A percentile compares a stretch with the other conserved stretches of the same genome.
These are phyloP conservation scores for roundworm (Caenorhabditis elegans) DNA, from an alignment of 1,140 invertebrate genomes.

Conservation along the genomic window WBcel235 BX284602.5:14299501-14300000, in stretches of 20 bases:
- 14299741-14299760: conserved; percentile 77
- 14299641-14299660: neutral
- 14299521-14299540: neutral
- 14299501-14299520: neutral
- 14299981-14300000: conserved; percentile 68
- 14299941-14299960: conserved; percentile 90
- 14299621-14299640: too few relatives aligned
- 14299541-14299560: too few relatives aligned
- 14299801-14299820: conserved; percentile 75
- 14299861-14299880: conserved; percentile 82
- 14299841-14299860: conserved; percentile 81
- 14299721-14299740: conserved; percentile 68
- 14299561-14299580: neutral
- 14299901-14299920: conserved; percentile 64
- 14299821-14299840: conserved; percentile 79
- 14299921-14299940: conserved; percentile 68
- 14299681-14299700: conserved; percentile 36
- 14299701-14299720: conserved; percentile 68
- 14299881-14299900: conserved; percentile 73
- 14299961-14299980: conserved; percentile 84
- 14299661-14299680: neutral
- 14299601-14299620: neutral
- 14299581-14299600: neutral
- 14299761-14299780: conserved; percentile 76
- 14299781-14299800: conserved; percentile 80